phyloP scores from a whole-genome alignment of 1,140 invertebrate genomes.

The Bombus huntii region DNA sequence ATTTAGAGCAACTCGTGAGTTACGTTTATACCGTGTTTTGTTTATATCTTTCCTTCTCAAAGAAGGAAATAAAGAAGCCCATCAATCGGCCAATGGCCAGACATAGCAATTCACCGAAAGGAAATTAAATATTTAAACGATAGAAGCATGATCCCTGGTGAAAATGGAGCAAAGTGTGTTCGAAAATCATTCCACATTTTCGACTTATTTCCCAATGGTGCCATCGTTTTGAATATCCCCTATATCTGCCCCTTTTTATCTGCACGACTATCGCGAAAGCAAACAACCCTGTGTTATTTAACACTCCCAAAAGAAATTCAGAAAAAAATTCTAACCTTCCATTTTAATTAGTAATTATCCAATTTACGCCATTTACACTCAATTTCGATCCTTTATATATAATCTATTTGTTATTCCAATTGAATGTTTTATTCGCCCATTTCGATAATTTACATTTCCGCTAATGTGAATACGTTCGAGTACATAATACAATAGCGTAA shows the following conservation, averaged over 20 bases:
- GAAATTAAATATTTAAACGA: slow-evolving; percentile 11
- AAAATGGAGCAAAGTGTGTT: background rate
- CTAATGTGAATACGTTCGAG: too few relatives aligned
- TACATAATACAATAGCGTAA: too few relatives aligned
- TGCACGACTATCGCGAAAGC: background rate
- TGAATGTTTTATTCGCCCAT: too few relatives aligned
- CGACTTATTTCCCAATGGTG: slow-evolving; percentile 19
- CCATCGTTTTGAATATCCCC: background rate
- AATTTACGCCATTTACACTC: background rate
- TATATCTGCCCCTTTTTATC: background rate
- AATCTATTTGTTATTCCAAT: background rate
- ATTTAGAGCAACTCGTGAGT: background rate
- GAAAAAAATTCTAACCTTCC: background rate
- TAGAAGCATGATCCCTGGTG: too few relatives aligned
- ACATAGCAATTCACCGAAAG: background rate
- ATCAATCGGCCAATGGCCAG: too few relatives aligned
- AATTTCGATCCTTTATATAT: background rate
- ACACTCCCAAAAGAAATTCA: background rate
- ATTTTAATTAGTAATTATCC: background rate
- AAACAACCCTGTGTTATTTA: background rate
- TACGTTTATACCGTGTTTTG: background rate
- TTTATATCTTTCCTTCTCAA: background rate
- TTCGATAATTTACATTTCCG: too few relatives aligned
- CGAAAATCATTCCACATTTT: slow-evolving; percentile 4
- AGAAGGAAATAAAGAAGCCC: background rate